Percentiles rank a stretch among this genome's conserved stretches.
phyloP scores from a whole-genome alignment of 2,113 vertebrate genomes.

The Psammodynastes pulverulentus region DNA sequence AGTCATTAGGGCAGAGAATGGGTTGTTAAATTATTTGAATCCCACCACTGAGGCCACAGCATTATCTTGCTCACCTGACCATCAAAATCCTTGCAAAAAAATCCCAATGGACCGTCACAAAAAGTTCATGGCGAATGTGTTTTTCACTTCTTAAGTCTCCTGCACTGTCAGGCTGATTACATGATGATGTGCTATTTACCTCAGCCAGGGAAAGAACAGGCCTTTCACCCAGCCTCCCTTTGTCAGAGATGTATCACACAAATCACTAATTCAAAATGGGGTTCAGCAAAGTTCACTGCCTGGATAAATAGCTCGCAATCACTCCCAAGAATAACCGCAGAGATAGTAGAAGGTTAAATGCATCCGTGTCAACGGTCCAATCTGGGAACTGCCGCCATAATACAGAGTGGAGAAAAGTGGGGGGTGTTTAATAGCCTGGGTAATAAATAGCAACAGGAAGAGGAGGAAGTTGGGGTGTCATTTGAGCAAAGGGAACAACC shows the following conservation, averaged over 20 bases:
- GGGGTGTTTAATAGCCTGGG: neutral
- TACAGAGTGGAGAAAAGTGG: neutral
- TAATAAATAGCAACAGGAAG: neutral
- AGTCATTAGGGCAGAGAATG: no score
- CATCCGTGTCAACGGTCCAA: neutral
- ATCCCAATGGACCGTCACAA: neutral
- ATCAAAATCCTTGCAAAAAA: neutral
- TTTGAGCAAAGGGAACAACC: neutral
- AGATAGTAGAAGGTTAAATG: slow-evolving; percentile 1
- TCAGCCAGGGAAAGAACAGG: slow-evolving; percentile 10
- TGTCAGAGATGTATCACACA: slow-evolving; percentile 19
- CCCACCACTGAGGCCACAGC: no score
- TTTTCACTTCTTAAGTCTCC: neutral
- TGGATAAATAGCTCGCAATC: neutral
- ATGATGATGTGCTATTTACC: slow-evolving; percentile 26
- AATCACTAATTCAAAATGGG: slow-evolving; percentile 17
- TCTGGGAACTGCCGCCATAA: neutral
- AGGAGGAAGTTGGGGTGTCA: neutral
- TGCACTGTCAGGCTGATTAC: slow-evolving; percentile 3
- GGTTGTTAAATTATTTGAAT: no score
- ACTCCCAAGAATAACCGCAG: slow-evolving; percentile 5
- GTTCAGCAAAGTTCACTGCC: slow-evolving; percentile 6
- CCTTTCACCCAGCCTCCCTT: slow-evolving; percentile 16
- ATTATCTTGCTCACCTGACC: neutral
- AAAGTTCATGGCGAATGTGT: neutral